Evolutionary conservation across 1,140 invertebrate species (phyloP), one percentile per base, ranked within the genome.

Genomic region (Octopus bimaculoides): DNA sequence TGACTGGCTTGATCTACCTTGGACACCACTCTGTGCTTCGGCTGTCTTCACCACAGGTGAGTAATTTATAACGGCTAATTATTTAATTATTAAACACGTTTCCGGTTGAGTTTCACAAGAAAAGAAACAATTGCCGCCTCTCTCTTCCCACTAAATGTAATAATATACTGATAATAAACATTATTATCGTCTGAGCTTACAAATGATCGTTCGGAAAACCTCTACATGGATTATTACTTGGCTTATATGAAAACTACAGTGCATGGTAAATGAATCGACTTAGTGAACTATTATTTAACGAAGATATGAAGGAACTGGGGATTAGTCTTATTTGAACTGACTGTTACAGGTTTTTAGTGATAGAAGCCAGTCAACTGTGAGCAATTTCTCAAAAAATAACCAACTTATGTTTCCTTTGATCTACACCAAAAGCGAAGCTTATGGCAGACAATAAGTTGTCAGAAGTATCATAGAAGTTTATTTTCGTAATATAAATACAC

Each of bases 1-100:
- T 79, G 92, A 93, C 52, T 95, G 84, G 83, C 54, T 54, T 5
- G 26, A 82, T 3, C 79, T 87, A 54, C 86, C 86, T 10, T 87
- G 86, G 86, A n/a, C 10, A 3, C 54, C 54, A 61, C 54, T 78
- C 6, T 52, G 54, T 78, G 55, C 77, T n/a, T 78, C 77, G 5
- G 56, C 56, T 26, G 10, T 69, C 26, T 41, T 78, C 12, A n/a
- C 56, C n/a, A 78, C 77, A 78, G 77, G 77, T 78, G 52, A 71
- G 52, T 7, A 6, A 78, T 66, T 41, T 17, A n/a, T 6, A 71
- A n/a, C 66, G 26, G 26, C 26, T 41, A 41, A 41, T 41, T 41
- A 41, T 41, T 41, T 41, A 41, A 41, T 41, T 41, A 41, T 41
- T 41, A 41, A 41, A 41, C 26, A 41, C 26, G 26, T 41, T 41